These are phyloP conservation scores for Peromyscus aztecus DNA, from an alignment of 2,797 vertebrate genomes.

Conservation along the genomic window DNA sequence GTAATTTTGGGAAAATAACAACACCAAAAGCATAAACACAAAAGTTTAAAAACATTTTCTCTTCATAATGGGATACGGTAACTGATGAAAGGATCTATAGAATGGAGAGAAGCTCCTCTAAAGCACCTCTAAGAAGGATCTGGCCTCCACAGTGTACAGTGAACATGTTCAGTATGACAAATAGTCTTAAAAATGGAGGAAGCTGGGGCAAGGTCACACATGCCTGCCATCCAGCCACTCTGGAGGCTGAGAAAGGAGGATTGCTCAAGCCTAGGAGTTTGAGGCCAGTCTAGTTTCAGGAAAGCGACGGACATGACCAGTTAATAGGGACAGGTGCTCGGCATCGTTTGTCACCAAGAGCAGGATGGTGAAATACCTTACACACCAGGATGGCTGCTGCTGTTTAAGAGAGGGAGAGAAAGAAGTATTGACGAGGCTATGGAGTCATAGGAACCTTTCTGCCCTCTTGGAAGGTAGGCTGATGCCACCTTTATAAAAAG, in stretches of 20 bases:
- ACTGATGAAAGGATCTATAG: neutral
- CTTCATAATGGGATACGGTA: neutral
- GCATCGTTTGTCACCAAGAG: neutral
- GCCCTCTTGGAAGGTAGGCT: neutral
- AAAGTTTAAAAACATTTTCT: conserved; percentile 1
- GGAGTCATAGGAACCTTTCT: neutral
- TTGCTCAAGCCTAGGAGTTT: neutral
- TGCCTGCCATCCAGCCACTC: neutral
- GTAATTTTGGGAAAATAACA: conserved; percentile 22
- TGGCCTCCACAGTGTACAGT: neutral
- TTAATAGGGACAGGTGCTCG: neutral
- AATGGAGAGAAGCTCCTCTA: neutral
- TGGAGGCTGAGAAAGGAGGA: neutral
- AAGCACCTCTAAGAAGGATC: neutral
- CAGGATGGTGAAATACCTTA: neutral
- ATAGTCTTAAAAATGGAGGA: neutral
- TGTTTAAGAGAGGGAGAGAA: neutral
- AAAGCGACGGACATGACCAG: neutral
- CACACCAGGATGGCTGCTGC: neutral
- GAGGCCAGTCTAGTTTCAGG: neutral
- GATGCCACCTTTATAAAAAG: neutral
- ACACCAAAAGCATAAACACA: conserved; percentile 46
- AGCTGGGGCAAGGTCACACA: neutral
- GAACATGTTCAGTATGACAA: neutral
- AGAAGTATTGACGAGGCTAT: neutral